phyloP scores from a whole-genome alignment of 2,113 vertebrate species.

The Gracilinanus agilis region DNA sequence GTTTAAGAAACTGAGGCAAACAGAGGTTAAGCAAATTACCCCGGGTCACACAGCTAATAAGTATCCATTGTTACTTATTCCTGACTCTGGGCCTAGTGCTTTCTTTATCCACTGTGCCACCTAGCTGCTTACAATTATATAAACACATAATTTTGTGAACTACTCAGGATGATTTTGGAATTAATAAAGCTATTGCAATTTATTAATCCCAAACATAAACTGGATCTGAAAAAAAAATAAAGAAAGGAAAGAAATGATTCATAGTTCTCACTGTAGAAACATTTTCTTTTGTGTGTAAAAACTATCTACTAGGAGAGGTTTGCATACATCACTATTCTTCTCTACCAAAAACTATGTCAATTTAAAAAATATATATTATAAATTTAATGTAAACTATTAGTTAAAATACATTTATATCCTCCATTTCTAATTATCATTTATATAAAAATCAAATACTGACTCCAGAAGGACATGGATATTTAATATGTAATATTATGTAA shows the following conservation, averaged over 20 bases:
- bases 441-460: conserved; percentile 57
- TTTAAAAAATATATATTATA: neutral
- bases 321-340: neutral
- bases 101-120: neutral
- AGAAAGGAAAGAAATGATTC: neutral
- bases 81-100: neutral
- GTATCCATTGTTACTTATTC: neutral
- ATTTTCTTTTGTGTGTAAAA: neutral
- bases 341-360: neutral
- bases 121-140: neutral
- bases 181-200: neutral
- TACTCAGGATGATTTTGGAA: neutral
- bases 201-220: neutral
- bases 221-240: neutral
- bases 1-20: neutral
- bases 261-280: neutral
- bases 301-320: neutral
- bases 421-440: conserved; percentile 39
- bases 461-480: conserved; percentile 35
- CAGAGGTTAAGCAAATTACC: neutral
- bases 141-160: neutral
- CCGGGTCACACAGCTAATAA: neutral
- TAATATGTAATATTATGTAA: neutral
- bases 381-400: neutral
- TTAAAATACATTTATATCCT: conserved; percentile 31